Evolutionary conservation across 1,140 invertebrate species (phyloP), one percentile per base, ranked within the genome.

Genomic region (Drosophila malerkotliana): DNA sequence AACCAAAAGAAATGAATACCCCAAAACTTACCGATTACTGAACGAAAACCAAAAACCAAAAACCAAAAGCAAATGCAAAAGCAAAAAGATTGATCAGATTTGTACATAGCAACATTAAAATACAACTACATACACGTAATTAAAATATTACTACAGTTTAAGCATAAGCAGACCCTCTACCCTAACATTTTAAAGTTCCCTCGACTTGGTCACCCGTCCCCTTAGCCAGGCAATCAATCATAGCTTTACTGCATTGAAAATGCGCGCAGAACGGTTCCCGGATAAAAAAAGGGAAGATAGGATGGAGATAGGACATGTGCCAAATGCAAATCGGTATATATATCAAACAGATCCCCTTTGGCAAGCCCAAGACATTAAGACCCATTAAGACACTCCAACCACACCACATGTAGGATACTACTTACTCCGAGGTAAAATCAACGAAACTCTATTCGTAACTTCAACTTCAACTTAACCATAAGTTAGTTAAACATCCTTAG

Each of bases 401-500:
- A 55, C 21, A 79, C 63, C 24, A 79, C 63, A 84, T 41, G 52
- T 69, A 69, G 52, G 66, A 56, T 67, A 72, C 75, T 54, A 72
- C 75, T 54, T 66, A 61, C 39, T 56, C 63, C 66, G 57, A 68
- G 63, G 51, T 56, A 68, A 69, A 62, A 69, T 59, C 63, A 60
- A 57, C 52, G 41, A 44, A 78, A 74, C 52, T 59, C 74, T 69
- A 71, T 64, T 81, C 72, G 69, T 72, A 67, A 61, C 60, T 84
- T 85, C 58, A 61, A 82, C 57, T 82, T 67, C 74, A 68, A 69
- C 45, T 34, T 61, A 61, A 58, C 61, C 59, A 77, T 90, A 72
- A 75, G 73, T 91, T 91, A 64, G 30, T 91, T 91, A 90, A 91
- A 72, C 90, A 91, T 91, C 90, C 90, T 91, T 67, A 53, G 63